These are phyloP conservation scores for Aspidapion aeneum DNA, from an alignment of 2,888 invertebrate genomes.

Conservation along the genomic window DNA sequence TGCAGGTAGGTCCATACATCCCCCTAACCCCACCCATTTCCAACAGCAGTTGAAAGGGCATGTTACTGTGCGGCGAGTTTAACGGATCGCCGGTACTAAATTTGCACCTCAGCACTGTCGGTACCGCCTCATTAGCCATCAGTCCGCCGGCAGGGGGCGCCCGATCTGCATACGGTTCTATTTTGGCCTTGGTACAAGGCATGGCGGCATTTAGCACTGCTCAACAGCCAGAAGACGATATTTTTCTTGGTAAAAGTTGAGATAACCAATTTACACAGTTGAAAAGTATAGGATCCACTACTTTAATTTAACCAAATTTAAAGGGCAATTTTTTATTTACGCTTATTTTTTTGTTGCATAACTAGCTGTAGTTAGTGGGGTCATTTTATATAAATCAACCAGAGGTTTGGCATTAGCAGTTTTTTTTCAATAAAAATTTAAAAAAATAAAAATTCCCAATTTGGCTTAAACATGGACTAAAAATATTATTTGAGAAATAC, in stretches of 20 bases:
- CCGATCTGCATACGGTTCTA: conserved; percentile 55
- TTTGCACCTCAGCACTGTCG: conserved; percentile 45
- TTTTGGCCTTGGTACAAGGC: conserved; percentile 58
- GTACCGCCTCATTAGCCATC: conserved; percentile 43
- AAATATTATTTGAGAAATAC: too few species aligned
- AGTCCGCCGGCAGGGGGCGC: conserved; percentile 43
- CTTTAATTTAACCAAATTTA: too few species aligned
- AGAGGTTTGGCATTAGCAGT: too few species aligned
- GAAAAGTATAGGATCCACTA: too few species aligned
- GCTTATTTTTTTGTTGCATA: too few species aligned
- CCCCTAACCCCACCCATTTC: not conserved
- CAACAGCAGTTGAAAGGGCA: conserved; percentile 40
- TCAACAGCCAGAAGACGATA: conserved; percentile 58
- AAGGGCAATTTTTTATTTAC: too few species aligned
- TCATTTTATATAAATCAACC: too few species aligned
- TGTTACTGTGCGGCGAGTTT: conserved; percentile 55
- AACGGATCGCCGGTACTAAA: conserved; percentile 48
- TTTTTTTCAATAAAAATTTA: too few species aligned
- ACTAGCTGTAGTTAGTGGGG: too few species aligned
- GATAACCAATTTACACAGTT: too few species aligned
- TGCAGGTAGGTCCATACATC: conserved; percentile 41
- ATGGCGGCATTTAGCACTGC: conserved; percentile 56
- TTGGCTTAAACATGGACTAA: too few species aligned
- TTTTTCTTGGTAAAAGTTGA: conserved; percentile 59
- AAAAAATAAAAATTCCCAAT: too few species aligned